phyloP scores from a whole-genome alignment of 92 coral and sea anemone species.

The Zoanthus gigantus region DNA sequence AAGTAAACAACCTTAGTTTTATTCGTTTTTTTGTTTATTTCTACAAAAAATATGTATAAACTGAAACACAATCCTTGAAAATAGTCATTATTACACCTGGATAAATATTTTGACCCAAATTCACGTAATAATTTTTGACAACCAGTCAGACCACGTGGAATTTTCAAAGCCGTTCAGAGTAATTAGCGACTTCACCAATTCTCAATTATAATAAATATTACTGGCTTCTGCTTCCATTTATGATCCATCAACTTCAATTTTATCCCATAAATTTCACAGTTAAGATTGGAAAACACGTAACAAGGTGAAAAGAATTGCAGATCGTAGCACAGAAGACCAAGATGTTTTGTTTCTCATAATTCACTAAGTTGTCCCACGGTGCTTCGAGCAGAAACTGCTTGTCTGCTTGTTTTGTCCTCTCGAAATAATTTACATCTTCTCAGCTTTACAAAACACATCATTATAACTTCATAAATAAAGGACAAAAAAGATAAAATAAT shows the following conservation, averaged over 20 bases:
- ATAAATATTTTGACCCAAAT: neutral
- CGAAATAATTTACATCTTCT: neutral
- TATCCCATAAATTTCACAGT: neutral
- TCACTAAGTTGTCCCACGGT: neutral
- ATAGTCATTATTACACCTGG: neutral
- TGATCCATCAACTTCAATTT: neutral
- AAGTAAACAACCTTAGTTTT: no score
- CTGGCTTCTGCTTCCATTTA: neutral
- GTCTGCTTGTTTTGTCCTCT: neutral
- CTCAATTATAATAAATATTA: conserved; percentile 1
- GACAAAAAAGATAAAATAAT: no score
- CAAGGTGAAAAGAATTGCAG: neutral
- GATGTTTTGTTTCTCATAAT: conserved; percentile 9
- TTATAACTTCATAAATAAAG: neutral
- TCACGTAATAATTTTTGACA: neutral
- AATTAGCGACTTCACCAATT: neutral
- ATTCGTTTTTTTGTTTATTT: neutral
- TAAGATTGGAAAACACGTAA: neutral
- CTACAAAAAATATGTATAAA: conserved; percentile 5
- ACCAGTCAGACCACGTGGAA: neutral
- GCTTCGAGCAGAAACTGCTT: conserved; percentile 1
- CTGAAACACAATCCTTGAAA: neutral
- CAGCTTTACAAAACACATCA: neutral
- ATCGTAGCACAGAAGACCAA: neutral
- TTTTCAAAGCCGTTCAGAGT: neutral